Evolutionary conservation across 2,113 vertebrate species (phyloP), one percentile per base, ranked within the genome.

Genomic region (Oxyura jamaicensis): DNA sequence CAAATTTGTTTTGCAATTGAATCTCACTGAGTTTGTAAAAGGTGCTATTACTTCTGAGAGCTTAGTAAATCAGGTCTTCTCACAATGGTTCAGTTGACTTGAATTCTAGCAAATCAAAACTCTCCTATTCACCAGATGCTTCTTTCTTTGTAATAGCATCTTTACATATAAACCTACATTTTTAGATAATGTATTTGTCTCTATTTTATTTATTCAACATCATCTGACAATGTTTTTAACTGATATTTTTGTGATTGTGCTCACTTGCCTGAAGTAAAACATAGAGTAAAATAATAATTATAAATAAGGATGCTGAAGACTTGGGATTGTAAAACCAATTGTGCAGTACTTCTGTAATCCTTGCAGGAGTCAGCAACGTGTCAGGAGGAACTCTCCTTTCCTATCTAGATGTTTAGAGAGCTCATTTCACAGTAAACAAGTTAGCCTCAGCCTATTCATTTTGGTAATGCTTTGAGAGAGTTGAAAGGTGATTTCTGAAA

Each of bases 1-100:
- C 13, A 72, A 90, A 91, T 89, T 91, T 91, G 25, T 85, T 46
- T 85, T 74, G 39, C 39, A 91, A 14, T 84, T 85, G 83, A 85
- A 59, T 53, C 50, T 92, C 76, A 55, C 13, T 11, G 26, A 48
- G 8, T 79, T 71, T 18, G 4, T 28, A 36, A 86, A 92, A 86
- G 29, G n/a, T 68, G 25, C 33, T 94, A 41, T 68, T 94, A 19
- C 15, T 69, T 66, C 36, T 2, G 3, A 80, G 48, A 90, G 48
- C 36, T 53, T 50, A 28, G 20, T 22, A 88, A 87, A 90, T 80
- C 17, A 55, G 19, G 3, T 75, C 46, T 89, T 59, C 66, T 68
- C 3, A 46, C 17, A 36, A 41, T 0, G 19, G 8, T 4, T 22
- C 13, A 26, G 39, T 9, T 58, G 50, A 46, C 84, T 72, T 79